These are phyloP conservation scores for Hyphantria cunea DNA, from an alignment of 1,140 invertebrate species.

Conservation along the genomic window DNA sequence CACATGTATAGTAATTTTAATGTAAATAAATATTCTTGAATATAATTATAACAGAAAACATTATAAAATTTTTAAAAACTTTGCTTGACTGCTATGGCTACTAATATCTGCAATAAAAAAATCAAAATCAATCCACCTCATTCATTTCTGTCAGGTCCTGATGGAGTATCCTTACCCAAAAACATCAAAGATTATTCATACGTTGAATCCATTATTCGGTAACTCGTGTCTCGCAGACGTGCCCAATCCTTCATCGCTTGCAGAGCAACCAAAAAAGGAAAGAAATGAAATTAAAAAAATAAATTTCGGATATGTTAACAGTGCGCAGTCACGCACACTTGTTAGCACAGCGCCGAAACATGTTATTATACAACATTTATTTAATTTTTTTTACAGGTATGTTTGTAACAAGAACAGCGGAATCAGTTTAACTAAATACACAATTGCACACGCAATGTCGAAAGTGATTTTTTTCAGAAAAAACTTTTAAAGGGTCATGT, in stretches of 20 bases:
- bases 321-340: slow-evolving; percentile 59
- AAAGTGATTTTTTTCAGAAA: slow-evolving; percentile 29
- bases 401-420: slow-evolving; percentile 50
- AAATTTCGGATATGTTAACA: slow-evolving; percentile 48
- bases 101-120: slow-evolving; percentile 21
- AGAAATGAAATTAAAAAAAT: slow-evolving; percentile 25
- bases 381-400: slow-evolving; percentile 64
- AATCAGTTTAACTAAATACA: slow-evolving; percentile 63
- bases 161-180: slow-evolving; percentile 26
- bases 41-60: too few species aligned
- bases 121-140: slow-evolving; percentile 21
- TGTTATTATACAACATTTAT: slow-evolving; percentile 69
- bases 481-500: slow-evolving; percentile 10
- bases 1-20: too few species aligned
- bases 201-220: slow-evolving; percentile 34
- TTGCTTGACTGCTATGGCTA: too few species aligned
- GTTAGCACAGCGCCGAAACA: slow-evolving; percentile 47
- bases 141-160: slow-evolving; percentile 25
- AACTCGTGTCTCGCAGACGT: slow-evolving; percentile 23
- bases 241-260: slow-evolving; percentile 35
- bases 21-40: slow-evolving; percentile 38
- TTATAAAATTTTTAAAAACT: too few species aligned
- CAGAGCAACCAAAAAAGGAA: slow-evolving; percentile 32
- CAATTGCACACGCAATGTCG: slow-evolving; percentile 54
- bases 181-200: slow-evolving; percentile 36